Evolutionary conservation across 2,113 vertebrate species (phyloP).

Genomic region (Carollia perspicillata): DNA sequence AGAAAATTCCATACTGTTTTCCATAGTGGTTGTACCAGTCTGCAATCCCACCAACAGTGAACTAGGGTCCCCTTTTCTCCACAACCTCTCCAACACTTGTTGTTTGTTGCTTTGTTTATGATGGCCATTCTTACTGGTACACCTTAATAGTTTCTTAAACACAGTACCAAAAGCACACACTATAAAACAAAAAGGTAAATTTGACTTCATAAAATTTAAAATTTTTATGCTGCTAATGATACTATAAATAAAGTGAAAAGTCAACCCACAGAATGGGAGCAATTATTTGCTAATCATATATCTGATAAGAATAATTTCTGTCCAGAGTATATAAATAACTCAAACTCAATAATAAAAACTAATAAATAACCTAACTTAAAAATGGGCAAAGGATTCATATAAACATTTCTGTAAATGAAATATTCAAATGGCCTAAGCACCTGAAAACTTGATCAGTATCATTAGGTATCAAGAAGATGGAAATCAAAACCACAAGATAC

Average conservation of each 20-base stretch:
- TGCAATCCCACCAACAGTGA: too few species aligned
- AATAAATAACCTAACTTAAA: conserved; percentile 16
- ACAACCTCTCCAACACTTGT: too few species aligned
- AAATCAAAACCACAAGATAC: not conserved
- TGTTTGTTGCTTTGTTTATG: too few species aligned
- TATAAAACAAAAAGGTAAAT: not conserved
- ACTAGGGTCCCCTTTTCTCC: too few species aligned
- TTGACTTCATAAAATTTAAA: not conserved
- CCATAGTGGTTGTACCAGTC: too few species aligned
- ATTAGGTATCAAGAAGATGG: not conserved
- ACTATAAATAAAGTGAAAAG: not conserved
- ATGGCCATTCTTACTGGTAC: too few species aligned
- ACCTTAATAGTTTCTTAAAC: too few species aligned
- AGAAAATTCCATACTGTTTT: too few species aligned
- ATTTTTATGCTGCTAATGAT: not conserved
- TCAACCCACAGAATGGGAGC: not conserved
- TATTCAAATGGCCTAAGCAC: not conserved
- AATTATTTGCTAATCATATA: not conserved
- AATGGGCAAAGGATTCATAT: not conserved
- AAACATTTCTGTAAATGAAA: not conserved
- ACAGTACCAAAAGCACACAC: not conserved
- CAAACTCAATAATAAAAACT: not conserved
- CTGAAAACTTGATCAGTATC: not conserved
- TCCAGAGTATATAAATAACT: not conserved
- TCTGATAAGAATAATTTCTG: not conserved